phyloP scores from a whole-genome alignment of 1,140 invertebrate genomes.

The Tetragonula clypearis region DNA sequence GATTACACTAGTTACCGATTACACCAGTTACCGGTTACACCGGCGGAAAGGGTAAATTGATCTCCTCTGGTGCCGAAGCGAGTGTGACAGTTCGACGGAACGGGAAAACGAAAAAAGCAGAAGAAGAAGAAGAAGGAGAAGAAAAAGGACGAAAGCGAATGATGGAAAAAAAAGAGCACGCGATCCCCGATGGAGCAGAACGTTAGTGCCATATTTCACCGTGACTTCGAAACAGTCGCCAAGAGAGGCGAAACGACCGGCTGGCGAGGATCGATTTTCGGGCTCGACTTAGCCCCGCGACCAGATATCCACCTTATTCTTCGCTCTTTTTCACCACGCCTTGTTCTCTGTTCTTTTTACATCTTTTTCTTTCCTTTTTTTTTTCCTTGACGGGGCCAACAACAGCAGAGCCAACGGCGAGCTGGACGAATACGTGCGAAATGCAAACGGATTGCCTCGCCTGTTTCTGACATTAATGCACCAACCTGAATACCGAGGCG shows the following conservation, averaged over 20 bases:
- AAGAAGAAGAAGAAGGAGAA: background rate
- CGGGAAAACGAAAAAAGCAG: no score
- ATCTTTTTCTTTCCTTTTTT: background rate
- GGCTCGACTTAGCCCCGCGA: background rate
- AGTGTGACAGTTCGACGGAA: background rate
- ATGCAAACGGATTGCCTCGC: conserved; percentile 54
- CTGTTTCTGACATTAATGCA: conserved; percentile 61
- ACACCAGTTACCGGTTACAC: background rate
- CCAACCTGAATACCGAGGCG: conserved; percentile 39
- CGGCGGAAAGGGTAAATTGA: conserved; percentile 30
- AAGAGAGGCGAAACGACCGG: conserved; percentile 45
- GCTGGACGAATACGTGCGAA: conserved; percentile 39
- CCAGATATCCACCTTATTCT: conserved; percentile 40
- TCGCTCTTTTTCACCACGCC: conserved; percentile 18
- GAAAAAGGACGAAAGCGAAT: background rate
- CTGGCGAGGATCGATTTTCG: conserved; percentile 34
- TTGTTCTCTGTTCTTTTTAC: conserved; percentile 20
- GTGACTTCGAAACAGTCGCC: conserved; percentile 57
- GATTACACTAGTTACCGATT: background rate
- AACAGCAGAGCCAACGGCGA: background rate
- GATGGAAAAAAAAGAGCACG: background rate
- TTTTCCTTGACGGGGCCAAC: conserved; percentile 19
- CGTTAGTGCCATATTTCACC: conserved; percentile 65
- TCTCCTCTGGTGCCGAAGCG: conserved; percentile 8
- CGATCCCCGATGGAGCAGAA: conserved; percentile 33